A percentile compares a stretch with the other conserved stretches of the same genome.
Conservation (phyloP, 2,113 vertebrate species). For the Lophius piscatorius region DNA sequence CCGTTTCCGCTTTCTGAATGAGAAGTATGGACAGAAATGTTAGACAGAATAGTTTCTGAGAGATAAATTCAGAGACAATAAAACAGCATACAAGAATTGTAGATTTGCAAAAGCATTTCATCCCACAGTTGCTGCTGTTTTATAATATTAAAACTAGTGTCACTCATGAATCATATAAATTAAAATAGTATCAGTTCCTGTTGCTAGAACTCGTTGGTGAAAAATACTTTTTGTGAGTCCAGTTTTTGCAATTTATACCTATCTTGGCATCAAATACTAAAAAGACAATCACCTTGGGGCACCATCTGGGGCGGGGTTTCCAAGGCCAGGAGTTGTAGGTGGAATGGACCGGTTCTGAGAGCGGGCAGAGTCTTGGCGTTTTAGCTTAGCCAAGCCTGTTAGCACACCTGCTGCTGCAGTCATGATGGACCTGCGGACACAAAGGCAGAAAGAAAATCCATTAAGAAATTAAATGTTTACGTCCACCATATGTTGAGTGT, state of each 20-base stretch:
- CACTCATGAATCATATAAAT: too few species aligned
- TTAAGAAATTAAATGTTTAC: background rate
- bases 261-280: background rate
- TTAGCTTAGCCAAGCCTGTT: slow-evolving; percentile 95
- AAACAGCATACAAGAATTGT: background rate
- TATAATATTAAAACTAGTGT: too few species aligned
- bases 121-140: too few species aligned
- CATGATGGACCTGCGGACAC: slow-evolving; percentile 79
- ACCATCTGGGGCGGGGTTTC: slow-evolving; percentile 70
- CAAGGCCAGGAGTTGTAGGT: slow-evolving; percentile 60
- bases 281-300: slow-evolving; percentile 51
- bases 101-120: too few species aligned
- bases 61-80: background rate
- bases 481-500: background rate
- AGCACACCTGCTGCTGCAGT: slow-evolving; percentile 97
- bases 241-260: background rate
- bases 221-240: background rate
- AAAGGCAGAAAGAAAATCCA: slow-evolving; percentile 6
- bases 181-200: too few species aligned
- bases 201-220: too few species aligned
- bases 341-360: slow-evolving; percentile 87
- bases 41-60: background rate
- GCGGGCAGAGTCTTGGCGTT: slow-evolving; percentile 94
- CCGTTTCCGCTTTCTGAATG: slow-evolving; percentile 81
- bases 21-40: slow-evolving; percentile 3